A percentile compares a stretch with the other conserved stretches of the same genome.
Evolutionary conservation across 2,113 vertebrate species (phyloP).

Genomic region (Perognathus longimembris): DNA sequence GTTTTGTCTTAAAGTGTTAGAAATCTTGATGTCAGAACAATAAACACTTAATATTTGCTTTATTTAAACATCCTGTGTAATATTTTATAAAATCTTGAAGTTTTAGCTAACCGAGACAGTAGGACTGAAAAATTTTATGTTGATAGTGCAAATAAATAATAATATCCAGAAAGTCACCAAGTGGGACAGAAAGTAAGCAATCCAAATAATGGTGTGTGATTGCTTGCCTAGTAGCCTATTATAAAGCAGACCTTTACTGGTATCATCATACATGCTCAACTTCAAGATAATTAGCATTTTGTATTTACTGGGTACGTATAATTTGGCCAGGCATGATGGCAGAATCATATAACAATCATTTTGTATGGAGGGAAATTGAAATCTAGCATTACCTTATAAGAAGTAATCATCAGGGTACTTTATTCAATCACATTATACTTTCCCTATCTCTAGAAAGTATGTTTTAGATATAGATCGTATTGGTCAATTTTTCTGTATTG

Average conservation of each 20-base stretch:
- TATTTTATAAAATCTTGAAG: background rate
- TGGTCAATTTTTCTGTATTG: background rate
- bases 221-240: background rate
- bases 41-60: constrained; percentile 30
- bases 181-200: background rate
- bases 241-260: background rate
- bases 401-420: background rate
- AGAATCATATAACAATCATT: background rate
- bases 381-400: background rate
- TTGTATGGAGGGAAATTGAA: background rate
- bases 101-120: constrained; percentile 19
- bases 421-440: background rate
- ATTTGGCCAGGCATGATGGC: background rate
- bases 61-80: background rate
- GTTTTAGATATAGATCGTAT: background rate
- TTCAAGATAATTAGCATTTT: background rate
- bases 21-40: background rate
- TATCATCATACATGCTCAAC: background rate
- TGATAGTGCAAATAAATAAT: no score
- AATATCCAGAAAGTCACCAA: background rate
- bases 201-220: background rate
- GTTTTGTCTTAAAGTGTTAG: background rate
- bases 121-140: background rate
- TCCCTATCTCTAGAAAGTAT: background rate
- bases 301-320: background rate